Evolutionary conservation across 1,140 invertebrate genomes (phyloP).

Genomic region (Drosophila bocki): DNA sequence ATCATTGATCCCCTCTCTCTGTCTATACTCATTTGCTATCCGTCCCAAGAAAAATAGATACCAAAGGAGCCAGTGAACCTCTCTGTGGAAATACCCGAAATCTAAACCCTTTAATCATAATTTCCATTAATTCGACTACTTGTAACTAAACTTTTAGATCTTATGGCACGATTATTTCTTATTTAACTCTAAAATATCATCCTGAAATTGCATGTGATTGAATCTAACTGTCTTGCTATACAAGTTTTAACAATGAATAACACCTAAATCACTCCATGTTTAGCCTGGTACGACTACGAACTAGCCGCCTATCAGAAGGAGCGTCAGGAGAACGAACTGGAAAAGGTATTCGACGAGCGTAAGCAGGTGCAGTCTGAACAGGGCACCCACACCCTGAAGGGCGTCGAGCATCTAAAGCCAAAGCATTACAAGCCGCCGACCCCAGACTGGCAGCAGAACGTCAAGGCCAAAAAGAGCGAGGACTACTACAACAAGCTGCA

Average conservation of each 20-base stretch:
- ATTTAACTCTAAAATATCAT: conserved; percentile 14
- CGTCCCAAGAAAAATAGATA: conserved; percentile 7
- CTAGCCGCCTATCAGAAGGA: conserved; percentile 93
- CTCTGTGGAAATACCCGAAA: conserved; percentile 1
- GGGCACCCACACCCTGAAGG: conserved; percentile 87
- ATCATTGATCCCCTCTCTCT: conserved; percentile 55
- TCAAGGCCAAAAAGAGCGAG: conserved; percentile 93
- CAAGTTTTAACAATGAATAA: conserved; percentile 25
- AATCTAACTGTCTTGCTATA: conserved; percentile 4
- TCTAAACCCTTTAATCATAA: conserved; percentile 24
- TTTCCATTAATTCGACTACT: conserved; percentile 33
- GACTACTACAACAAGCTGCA: conserved; percentile 94
- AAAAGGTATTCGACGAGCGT: conserved; percentile 94
- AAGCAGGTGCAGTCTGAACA: conserved; percentile 88
- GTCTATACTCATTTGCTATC: conserved; percentile 44
- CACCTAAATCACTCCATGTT: conserved; percentile 27
- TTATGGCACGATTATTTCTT: conserved; percentile 12
- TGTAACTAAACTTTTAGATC: conserved; percentile 35
- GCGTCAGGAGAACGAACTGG: conserved; percentile 93
- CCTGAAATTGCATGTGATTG: conserved; percentile 26
- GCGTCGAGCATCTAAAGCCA: conserved; percentile 88
- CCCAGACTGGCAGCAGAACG: conserved; percentile 93
- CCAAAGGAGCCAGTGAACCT: conserved; percentile 32
- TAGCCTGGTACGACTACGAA: conserved; percentile 97
- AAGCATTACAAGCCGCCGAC: conserved; percentile 90